These are phyloP conservation scores for Busseola fusca DNA, from an alignment of 2,888 invertebrate genomes.

Conservation along the genomic window DNA sequence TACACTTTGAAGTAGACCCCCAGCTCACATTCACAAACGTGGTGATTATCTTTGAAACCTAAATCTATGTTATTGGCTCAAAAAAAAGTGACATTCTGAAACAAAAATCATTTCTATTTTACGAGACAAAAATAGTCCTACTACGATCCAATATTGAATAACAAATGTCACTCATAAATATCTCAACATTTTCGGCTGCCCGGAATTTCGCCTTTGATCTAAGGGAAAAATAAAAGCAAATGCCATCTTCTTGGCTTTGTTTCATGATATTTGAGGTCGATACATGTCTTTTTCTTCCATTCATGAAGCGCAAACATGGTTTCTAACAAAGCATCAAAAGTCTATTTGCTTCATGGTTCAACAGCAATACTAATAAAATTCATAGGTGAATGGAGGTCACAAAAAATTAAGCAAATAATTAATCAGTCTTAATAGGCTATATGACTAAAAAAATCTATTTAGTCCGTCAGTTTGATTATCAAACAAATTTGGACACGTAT, in stretches of 20 bases:
- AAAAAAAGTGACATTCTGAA: not conserved
- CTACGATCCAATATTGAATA: conserved; percentile 36
- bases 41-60: too few relatives aligned
- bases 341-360: too few relatives aligned
- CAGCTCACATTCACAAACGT: too few relatives aligned
- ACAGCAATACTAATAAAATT: too few relatives aligned
- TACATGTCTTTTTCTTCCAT: not conserved
- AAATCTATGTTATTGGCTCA: not conserved
- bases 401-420: too few relatives aligned
- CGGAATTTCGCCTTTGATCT: conserved; percentile 3
- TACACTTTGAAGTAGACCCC: too few relatives aligned
- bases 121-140: conserved; percentile 25
- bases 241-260: not conserved
- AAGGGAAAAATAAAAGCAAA: conserved; percentile 13
- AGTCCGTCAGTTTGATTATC: too few relatives aligned
- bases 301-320: not conserved
- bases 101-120: conserved; percentile 1
- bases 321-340: too few relatives aligned
- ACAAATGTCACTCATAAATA: conserved; percentile 43
- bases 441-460: too few relatives aligned
- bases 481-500: too few relatives aligned
- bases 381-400: too few relatives aligned
- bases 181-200: not conserved
- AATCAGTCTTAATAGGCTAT: too few relatives aligned
- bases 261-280: not conserved